Evolutionary conservation across 2,888 invertebrate genomes (phyloP), one percentile per base, ranked within the genome.

Genomic region (Escarpia spicata): DNA sequence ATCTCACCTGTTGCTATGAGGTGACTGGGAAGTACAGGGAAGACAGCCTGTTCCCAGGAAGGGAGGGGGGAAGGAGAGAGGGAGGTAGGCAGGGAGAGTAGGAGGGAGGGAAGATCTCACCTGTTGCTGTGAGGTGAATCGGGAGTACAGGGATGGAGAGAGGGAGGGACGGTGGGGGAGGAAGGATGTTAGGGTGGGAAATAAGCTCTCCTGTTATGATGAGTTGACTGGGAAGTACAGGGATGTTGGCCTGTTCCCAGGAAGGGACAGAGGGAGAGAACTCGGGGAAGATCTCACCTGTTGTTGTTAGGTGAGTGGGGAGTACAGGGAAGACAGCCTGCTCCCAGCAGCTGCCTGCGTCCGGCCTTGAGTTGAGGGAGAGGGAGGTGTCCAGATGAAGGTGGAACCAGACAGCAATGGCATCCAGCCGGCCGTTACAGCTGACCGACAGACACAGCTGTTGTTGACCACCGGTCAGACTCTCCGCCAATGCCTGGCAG

Each of bases 221-320:
- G 15, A 93, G 58, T 45, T 94, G 94, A 44, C 92, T 45, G 15
- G 94, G 93, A 37, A 94, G 92, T 12, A 96, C 94, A 43, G 97
- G 97, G 95, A 98, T 98, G 90, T 98, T 97, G 10, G 98, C 98
- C 95, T 98, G 98, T 95, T 98, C 98, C 98, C 98, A 98, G 95
- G 9, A 15, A 52, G 15, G 10, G 52, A 15, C 9, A 12, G 52
- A 45, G 45, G 45, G 45, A 45, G 10, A 2, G 52, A 52, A 45
- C 52, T 12, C 10, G 26, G 19, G 75, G 75, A n/a, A 75, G n/a
- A 75, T 6, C 92, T 93, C 43, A 93, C 93, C 92, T 43, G 93
- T 43, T 3, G 45, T 52, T 31, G 19, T 43, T 3, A 93, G 58
- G 60, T 94, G 94, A 45, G 92, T 45, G 15, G 94, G 93, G n/a